Percentiles rank a stretch among this genome's conserved stretches.
These are phyloP conservation scores for Dichetophora obliterata DNA, from an alignment of 2,888 invertebrate genomes.

Conservation along the genomic window DNA sequence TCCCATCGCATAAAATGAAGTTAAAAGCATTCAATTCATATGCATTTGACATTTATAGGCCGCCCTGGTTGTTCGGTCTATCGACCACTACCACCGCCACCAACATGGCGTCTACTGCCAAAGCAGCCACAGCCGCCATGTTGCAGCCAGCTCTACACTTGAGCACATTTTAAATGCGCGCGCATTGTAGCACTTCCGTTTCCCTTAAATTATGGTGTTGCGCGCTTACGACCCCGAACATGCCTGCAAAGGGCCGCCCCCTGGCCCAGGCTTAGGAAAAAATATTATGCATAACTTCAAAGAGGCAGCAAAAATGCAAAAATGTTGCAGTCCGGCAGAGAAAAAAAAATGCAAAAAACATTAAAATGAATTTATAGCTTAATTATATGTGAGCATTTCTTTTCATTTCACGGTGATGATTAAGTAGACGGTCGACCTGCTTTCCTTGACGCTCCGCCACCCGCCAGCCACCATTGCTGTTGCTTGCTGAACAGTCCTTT, in stretches of 20 bases:
- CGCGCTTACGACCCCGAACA: not conserved
- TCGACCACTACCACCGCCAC: not conserved
- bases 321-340: not conserved
- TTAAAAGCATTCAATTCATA: conserved; percentile 45
- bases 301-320: conserved; percentile 18
- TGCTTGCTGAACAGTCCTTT: not conserved
- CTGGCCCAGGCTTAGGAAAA: not conserved
- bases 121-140: conserved; percentile 20
- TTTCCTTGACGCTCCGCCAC: not conserved
- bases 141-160: conserved; percentile 4
- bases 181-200: conserved; percentile 33
- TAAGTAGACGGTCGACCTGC: conserved; percentile 14
- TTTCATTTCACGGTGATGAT: conserved; percentile 38
- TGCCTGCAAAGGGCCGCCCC: conserved; percentile 9
- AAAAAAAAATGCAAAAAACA: conserved; percentile 20
- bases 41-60: conserved; percentile 44
- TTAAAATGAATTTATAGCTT: conserved; percentile 38
- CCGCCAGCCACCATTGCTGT: not conserved
- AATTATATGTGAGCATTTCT: conserved; percentile 38
- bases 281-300: conserved; percentile 24
- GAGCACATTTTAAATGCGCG: conserved; percentile 24
- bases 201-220: conserved; percentile 33
- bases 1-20: conserved; percentile 26
- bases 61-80: not conserved
- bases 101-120: not conserved